Evolutionary conservation across 1,140 invertebrate species (phyloP).

Genomic region (Pinna nobilis): DNA sequence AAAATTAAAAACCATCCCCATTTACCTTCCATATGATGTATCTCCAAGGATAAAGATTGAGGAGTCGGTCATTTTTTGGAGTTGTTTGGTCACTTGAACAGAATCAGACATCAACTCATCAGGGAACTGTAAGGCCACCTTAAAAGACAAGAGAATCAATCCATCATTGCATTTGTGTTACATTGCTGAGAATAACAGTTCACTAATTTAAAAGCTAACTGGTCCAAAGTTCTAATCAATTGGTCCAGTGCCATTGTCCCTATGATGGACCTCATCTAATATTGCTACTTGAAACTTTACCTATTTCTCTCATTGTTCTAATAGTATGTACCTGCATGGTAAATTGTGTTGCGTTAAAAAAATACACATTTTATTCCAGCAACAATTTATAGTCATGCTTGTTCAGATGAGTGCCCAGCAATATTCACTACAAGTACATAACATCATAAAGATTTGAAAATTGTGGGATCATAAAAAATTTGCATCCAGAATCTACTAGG

Average conservation of each 20-base stretch:
- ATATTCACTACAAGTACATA: background rate
- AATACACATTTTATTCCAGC: too few relatives aligned
- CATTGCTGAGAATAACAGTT: background rate
- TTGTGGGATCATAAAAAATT: background rate
- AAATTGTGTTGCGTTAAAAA: too few relatives aligned
- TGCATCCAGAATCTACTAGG: background rate
- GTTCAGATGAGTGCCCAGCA: background rate
- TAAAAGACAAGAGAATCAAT: slow-evolving; percentile 30
- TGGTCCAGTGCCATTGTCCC: background rate
- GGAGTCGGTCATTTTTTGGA: slow-evolving; percentile 78
- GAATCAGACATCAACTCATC: slow-evolving; percentile 86
- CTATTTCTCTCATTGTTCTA: background rate
- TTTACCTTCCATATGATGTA: slow-evolving; percentile 92
- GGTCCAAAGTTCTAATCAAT: background rate
- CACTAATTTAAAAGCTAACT: background rate
- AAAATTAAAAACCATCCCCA: too few relatives aligned
- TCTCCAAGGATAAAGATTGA: slow-evolving; percentile 92
- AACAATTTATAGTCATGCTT: too few relatives aligned
- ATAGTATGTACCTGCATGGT: background rate
- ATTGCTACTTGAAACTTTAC: background rate
- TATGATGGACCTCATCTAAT: background rate
- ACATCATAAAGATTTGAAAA: background rate
- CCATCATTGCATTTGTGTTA: background rate
- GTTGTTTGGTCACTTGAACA: slow-evolving; percentile 79
- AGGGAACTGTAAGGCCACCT: slow-evolving; percentile 95